phyloP scores from a whole-genome alignment of 2,888 invertebrate genomes.

The Psylliodes chrysocephalus region DNA sequence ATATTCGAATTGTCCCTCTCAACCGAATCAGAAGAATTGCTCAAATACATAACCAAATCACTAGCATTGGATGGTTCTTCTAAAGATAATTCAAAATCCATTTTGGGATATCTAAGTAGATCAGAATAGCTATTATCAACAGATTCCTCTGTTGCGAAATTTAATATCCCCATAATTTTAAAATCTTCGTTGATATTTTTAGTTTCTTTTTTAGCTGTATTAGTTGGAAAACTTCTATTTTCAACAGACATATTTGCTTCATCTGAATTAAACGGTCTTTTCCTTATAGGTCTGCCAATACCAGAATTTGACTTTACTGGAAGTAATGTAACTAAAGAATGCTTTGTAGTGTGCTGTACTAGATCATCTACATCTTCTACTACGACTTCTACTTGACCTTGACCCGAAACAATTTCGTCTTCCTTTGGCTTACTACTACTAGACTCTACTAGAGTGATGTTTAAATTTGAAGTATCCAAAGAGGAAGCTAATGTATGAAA shows the following conservation, averaged over 20 bases:
- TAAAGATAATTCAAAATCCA: constrained; percentile 42
- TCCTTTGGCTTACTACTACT: constrained; percentile 30
- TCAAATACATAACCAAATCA: constrained; percentile 43
- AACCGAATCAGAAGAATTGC: constrained; percentile 49
- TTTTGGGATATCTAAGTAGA: constrained; percentile 52
- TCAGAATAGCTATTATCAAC: constrained; percentile 37
- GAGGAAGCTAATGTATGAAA: constrained; percentile 72
- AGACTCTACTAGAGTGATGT: constrained; percentile 10
- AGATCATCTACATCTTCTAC: constrained; percentile 58
- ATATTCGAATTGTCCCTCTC: constrained; percentile 41
- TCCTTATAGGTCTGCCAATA: constrained; percentile 75
- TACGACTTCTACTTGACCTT: constrained; percentile 61
- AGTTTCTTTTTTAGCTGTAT: constrained; percentile 42
- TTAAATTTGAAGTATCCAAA: constrained; percentile 60
- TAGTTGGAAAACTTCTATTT: constrained; percentile 56
- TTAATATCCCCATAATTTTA: constrained; percentile 56
- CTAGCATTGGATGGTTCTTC: constrained; percentile 26
- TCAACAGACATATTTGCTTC: constrained; percentile 50
- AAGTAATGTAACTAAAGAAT: constrained; percentile 73
- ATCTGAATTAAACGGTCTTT: constrained; percentile 65
- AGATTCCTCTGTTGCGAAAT: constrained; percentile 56
- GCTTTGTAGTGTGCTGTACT: constrained; percentile 57
- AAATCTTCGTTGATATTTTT: constrained; percentile 47
- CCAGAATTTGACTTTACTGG: constrained; percentile 85
- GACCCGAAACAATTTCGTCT: constrained; percentile 49